Percentiles rank a stretch among this genome's conserved stretches.
Conservation (phyloP, 1,140 invertebrate genomes). For the Tribolium madens region DNA sequence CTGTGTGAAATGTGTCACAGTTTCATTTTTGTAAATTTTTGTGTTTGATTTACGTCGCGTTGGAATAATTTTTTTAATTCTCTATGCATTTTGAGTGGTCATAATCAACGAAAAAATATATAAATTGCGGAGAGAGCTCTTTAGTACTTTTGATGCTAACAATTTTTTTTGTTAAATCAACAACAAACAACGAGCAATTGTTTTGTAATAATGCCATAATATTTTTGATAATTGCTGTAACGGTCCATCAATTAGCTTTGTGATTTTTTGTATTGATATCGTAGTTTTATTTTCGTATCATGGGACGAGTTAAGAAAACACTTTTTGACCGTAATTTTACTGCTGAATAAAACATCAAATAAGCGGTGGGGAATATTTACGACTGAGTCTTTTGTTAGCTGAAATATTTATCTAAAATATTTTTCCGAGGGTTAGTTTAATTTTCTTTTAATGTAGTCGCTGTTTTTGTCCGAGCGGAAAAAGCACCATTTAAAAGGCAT, state of each 20-base stretch:
- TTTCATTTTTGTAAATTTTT: not conserved
- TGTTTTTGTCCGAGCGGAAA: not conserved
- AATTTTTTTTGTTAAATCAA: slow-evolving; percentile 21
- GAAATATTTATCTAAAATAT: slow-evolving; percentile 3
- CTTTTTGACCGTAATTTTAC: not conserved
- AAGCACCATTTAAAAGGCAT: slow-evolving; percentile 33
- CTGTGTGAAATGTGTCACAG: not conserved
- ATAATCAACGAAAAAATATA: not conserved
- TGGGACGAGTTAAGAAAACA: slow-evolving; percentile 4
- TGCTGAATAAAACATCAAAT: slow-evolving; percentile 28
- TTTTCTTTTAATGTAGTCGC: slow-evolving; percentile 29
- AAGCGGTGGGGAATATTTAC: slow-evolving; percentile 24
- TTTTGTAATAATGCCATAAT: slow-evolving; percentile 15
- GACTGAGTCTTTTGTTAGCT: not conserved
- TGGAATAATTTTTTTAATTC: not conserved
- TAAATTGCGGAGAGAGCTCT: not conserved
- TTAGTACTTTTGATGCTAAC: not conserved
- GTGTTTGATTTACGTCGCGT: not conserved
- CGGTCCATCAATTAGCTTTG: not conserved
- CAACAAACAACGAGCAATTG: slow-evolving; percentile 4
- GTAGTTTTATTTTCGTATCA: not conserved
- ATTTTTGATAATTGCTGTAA: slow-evolving; percentile 16
- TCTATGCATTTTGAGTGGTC: not conserved
- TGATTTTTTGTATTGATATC: not conserved
- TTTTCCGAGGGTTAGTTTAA: slow-evolving; percentile 6